Evolutionary conservation across 1,140 invertebrate genomes (phyloP), one percentile per base, ranked within the genome.

Genomic region (Ips typographus): DNA sequence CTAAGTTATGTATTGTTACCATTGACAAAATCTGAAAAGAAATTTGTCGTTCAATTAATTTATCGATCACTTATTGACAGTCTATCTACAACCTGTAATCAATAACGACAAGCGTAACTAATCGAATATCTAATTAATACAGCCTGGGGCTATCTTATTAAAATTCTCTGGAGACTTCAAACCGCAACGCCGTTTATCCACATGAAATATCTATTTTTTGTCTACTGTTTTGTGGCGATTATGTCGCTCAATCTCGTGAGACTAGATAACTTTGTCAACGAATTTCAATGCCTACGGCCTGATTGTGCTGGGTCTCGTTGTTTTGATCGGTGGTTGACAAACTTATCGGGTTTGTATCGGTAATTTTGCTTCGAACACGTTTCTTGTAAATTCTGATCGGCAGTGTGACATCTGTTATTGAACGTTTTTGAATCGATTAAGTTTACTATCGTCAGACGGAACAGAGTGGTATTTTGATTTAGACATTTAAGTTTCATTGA

Each of bases 101-200:
- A 49, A 61, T 47, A 61, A 61, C 59, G 59, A 61, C 59, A 61
- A 43, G 59, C 59, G 40, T 61, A 61, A 2, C 59, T 58, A 58
- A 58, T 58, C 56, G 40, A 58, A 58, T 58, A 58, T 58, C 40
- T 47, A 61, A 61, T 61, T 61, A 61, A 61, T 47, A 39, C 43
- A 61, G 40, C 59, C 40, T 40, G n/a, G 36, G 52, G 37, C 7
- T 55, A 55, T 6, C 39, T 59, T 59, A 59, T 59, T 59, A 59
- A 59, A 59, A 59, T 42, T 22, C 22, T 22, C 22, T 22, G 22
- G 22, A 22, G 22, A 22, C 22, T 22, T 22, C 22, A 22, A 22
- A 22, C 22, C 22, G 22, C 22, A 22, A 22, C 22, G 22, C 22
- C 22, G 22, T 22, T 22, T 22, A 22, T 22, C 22, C 22, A 22